Evolutionary conservation across 2,797 vertebrate species (phyloP).

Genomic region (Halcyon badia): DNA sequence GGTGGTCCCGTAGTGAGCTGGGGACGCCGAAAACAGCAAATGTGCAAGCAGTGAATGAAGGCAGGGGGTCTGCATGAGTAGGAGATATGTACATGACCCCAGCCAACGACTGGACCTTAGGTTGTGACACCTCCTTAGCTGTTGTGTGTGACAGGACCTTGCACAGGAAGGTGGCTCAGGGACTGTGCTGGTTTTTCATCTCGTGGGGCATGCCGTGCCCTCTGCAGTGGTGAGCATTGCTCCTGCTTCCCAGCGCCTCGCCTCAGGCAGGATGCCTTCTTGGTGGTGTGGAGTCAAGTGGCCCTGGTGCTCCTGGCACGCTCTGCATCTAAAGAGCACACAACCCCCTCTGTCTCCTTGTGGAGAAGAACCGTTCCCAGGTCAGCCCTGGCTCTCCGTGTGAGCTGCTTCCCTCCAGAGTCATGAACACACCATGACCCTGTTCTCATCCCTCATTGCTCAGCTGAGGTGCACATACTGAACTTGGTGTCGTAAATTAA

Average conservation of each 20-base stretch:
- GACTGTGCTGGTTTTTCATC: not conserved
- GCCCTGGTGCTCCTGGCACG: not conserved
- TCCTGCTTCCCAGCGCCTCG: not conserved
- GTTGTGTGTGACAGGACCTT: not conserved
- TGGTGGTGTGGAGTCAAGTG: not conserved
- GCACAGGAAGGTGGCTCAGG: accelerated
- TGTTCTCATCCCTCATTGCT: not conserved
- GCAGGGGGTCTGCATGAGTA: not conserved
- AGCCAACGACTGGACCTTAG: accelerated
- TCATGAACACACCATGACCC: accelerated
- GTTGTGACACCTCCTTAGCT: not conserved
- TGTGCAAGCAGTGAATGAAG: not conserved
- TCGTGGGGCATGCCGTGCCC: accelerated
- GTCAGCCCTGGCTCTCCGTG: accelerated
- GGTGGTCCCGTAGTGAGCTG: accelerated
- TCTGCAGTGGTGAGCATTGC: not conserved
- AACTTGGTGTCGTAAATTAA: not conserved
- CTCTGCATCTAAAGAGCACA: not conserved
- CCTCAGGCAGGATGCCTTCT: accelerated
- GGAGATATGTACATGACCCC: not conserved
- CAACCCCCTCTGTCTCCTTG: accelerated
- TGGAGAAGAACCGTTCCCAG: not conserved
- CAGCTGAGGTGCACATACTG: not conserved
- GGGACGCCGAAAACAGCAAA: not conserved
- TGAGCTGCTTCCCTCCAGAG: not conserved